Evolutionary conservation across 2,888 invertebrate genomes (phyloP).

Genomic region (Cantharis rufa): DNA sequence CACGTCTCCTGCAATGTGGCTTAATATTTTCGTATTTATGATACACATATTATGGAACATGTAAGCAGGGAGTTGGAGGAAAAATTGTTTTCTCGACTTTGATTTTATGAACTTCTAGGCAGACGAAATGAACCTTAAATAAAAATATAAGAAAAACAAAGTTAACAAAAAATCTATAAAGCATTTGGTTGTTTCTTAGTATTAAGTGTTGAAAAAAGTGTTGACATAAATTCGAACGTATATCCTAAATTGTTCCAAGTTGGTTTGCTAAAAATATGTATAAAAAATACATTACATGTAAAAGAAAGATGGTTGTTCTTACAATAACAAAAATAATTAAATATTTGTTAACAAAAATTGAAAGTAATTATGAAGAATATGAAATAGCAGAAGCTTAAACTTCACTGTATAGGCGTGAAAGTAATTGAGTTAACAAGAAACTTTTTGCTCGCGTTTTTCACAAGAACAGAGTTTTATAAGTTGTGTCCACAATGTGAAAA

Average conservation of each 20-base stretch:
- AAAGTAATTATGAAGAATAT: neutral
- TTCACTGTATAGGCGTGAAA: slow-evolving; percentile 35
- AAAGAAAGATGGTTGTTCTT: neutral
- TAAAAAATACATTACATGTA: neutral
- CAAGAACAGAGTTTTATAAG: slow-evolving; percentile 35
- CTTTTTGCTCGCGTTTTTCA: slow-evolving; percentile 40
- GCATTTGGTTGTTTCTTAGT: neutral
- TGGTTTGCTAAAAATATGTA: neutral
- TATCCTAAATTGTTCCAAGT: no score
- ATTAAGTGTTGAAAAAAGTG: neutral
- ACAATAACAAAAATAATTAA: neutral
- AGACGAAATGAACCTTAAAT: slow-evolving; percentile 17
- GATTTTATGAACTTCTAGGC: slow-evolving; percentile 28
- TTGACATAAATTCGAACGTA: neutral
- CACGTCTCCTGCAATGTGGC: neutral
- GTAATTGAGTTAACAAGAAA: slow-evolving; percentile 41
- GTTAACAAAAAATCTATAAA: slow-evolving; percentile 15
- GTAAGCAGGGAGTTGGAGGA: neutral
- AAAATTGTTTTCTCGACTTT: slow-evolving; percentile 8
- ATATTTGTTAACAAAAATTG: neutral
- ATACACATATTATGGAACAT: neutral
- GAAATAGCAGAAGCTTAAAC: slow-evolving; percentile 32
- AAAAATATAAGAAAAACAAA: slow-evolving; percentile 10
- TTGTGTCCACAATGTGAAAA: slow-evolving; percentile 41
- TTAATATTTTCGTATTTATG: neutral